Evolutionary conservation across 2,888 invertebrate species (phyloP).

Genomic region (Unio delphinus): DNA sequence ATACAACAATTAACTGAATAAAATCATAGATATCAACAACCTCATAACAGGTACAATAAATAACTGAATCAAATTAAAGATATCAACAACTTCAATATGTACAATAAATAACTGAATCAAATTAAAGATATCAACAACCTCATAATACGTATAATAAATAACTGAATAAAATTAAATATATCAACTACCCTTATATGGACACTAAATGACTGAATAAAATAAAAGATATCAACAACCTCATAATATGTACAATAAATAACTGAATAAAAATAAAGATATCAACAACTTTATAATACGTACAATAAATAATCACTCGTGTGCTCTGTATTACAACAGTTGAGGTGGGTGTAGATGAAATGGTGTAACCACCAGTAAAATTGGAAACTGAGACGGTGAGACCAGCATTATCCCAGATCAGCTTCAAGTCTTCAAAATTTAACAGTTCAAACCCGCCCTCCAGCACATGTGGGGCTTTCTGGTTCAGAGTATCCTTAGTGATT

Average conservation of each 20-base stretch:
- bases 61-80: background rate
- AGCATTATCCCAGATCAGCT: slow-evolving; percentile 41
- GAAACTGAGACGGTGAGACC: slow-evolving; percentile 32
- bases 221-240: too few species aligned
- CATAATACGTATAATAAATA: too few species aligned
- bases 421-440: slow-evolving; percentile 41
- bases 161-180: too few species aligned
- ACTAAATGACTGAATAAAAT: too few species aligned
- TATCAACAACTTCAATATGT: slow-evolving; percentile 6
- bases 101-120: slow-evolving; percentile 17
- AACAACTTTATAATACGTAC: slow-evolving; percentile 15
- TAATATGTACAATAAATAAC: slow-evolving; percentile 27
- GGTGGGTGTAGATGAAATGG: slow-evolving; percentile 26
- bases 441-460: slow-evolving; percentile 35
- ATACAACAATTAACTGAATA: too few species aligned
- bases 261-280: too few species aligned
- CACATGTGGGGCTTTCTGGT: slow-evolving; percentile 39
- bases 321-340: slow-evolving; percentile 16
- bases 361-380: slow-evolving; percentile 38
- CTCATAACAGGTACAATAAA: slow-evolving; percentile 33
- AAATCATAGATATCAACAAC: too few species aligned
- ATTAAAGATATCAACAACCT: too few species aligned
- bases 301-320: slow-evolving; percentile 35
- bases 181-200: too few species aligned
- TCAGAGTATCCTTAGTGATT: slow-evolving; percentile 36